A percentile compares a stretch with the other conserved stretches of the same genome.
Conservation (phyloP, 2,113 vertebrate genomes). For the Rhinoderma darwinii region DNA sequence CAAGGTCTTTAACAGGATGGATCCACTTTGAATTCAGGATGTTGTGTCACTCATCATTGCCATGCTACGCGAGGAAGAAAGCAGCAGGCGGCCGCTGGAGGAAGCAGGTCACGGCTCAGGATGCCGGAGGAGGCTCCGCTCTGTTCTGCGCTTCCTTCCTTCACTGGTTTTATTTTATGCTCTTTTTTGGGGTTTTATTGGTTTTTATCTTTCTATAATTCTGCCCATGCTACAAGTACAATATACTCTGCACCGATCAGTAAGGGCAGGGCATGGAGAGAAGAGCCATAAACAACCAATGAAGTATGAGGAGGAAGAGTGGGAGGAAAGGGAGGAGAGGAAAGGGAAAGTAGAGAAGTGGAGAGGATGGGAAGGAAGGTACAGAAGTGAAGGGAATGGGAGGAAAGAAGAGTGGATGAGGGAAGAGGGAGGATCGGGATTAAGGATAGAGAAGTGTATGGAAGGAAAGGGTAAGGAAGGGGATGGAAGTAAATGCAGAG, state of each 20-base stretch:
- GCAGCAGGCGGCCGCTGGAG: slow-evolving; percentile 63
- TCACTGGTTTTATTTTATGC: slow-evolving; percentile 52
- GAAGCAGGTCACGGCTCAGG: slow-evolving; percentile 63
- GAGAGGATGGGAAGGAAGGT: too few species aligned
- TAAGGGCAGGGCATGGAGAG: not conserved
- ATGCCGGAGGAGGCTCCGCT: slow-evolving; percentile 48
- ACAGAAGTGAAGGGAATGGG: too few species aligned
- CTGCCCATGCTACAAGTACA: too few species aligned
- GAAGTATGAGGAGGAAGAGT: not conserved
- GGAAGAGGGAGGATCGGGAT: too few species aligned
- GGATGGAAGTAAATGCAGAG: too few species aligned
- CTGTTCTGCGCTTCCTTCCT: slow-evolving; percentile 34
- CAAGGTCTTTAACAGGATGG: slow-evolving; percentile 50
- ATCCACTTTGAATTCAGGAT: slow-evolving; percentile 61
- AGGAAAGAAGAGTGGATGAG: too few species aligned
- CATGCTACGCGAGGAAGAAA: slow-evolving; percentile 63
- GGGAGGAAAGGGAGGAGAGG: not conserved
- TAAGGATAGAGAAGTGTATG: too few species aligned
- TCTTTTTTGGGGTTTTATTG: slow-evolving; percentile 48
- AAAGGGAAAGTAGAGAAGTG: not conserved
- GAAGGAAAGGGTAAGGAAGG: too few species aligned
- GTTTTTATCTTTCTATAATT: slow-evolving; percentile 48
- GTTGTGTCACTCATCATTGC: slow-evolving; percentile 60
- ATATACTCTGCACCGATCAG: too few species aligned
- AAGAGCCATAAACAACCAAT: not conserved